Base-by-base conservation (phyloP, 2,888 invertebrate species). In the Hydroisotoma schaefferi region DNA sequence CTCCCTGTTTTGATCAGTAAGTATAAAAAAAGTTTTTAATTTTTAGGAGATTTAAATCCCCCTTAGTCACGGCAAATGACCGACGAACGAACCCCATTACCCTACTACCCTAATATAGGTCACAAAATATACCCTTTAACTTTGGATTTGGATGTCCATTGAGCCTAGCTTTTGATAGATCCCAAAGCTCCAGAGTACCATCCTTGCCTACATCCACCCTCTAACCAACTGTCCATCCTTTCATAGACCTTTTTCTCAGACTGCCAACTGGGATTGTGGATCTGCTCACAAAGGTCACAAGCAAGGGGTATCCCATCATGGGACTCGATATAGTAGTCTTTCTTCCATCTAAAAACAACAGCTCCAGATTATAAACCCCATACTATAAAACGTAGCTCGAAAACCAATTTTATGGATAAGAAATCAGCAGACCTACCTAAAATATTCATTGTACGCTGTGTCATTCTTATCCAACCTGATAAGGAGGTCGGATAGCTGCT, bases 401-500 rank as follows among this genome's bases (percentile, higher is more conserved):
- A n/a, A n/a, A n/a, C n/a, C n/a, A n/a, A n/a, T n/a, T n/a, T n/a
- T n/a, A n/a, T n/a, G n/a, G n/a, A n/a, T n/a, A n/a, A n/a, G n/a
- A n/a, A n/a, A n/a, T n/a, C n/a, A n/a, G n/a, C n/a, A n/a, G n/a
- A n/a, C n/a, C n/a, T n/a, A n/a, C n/a, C n/a, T 37, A 56, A 73
- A 73, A 49, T 71, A 73, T 40, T 71, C 67, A 29, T 71, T 71
- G 65, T 71, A 73, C 18, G 67, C 46, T 0, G 63, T 69, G 22
- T 70, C 70, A 44, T 73, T 68, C 20, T 63, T 56, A 47, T 72
- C 71, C 52, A 73, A 26, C 8, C 59, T 47, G 54, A 47, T 61
- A 23, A 75, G 61, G 57, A 73, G 72, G 2, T 67, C 43, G 1
- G 73, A 72, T 12, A 75, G 63, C n/a, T 72, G 63, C 26, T 67